Evolutionary conservation across 30 jellyfish, hydroid and myxozoan genomes (phyloP).

Genomic region (Nemopilema nomurai): DNA sequence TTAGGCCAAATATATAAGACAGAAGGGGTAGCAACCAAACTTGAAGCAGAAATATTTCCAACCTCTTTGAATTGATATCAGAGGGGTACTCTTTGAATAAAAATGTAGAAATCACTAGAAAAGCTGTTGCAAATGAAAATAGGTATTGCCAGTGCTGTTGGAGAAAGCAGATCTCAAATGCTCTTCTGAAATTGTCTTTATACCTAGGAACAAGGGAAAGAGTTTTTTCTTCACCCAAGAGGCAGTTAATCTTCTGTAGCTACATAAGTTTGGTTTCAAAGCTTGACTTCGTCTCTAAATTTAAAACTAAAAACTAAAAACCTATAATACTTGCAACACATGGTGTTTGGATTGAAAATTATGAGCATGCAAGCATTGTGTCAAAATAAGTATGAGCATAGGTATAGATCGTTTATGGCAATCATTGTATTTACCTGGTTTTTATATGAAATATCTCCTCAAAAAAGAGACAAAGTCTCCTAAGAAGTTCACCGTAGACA

Average conservation of each 20-base stretch:
- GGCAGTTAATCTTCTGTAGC: too few relatives aligned
- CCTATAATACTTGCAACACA: too few relatives aligned
- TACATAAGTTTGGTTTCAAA: too few relatives aligned
- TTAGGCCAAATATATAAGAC: slow-evolving; percentile 38
- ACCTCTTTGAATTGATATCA: not conserved
- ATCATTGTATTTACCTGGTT: slow-evolving; percentile 29
- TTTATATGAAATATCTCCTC: slow-evolving; percentile 61
- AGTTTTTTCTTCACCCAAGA: too few relatives aligned
- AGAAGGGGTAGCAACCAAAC: slow-evolving; percentile 24
- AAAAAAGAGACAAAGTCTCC: slow-evolving; percentile 32
- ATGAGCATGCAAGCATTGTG: too few relatives aligned
- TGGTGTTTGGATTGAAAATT: too few relatives aligned
- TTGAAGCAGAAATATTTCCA: not conserved
- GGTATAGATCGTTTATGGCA: too few relatives aligned
- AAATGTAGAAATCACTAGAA: not conserved
- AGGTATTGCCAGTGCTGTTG: not conserved
- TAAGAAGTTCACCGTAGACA: slow-evolving; percentile 58
- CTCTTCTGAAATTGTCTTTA: slow-evolving; percentile 34
- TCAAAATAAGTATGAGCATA: too few relatives aligned
- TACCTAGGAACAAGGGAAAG: not conserved
- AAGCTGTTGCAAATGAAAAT: not conserved
- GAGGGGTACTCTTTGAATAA: too few relatives aligned
- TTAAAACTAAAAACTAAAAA: too few relatives aligned
- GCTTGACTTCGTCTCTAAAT: too few relatives aligned
- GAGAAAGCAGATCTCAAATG: slow-evolving; percentile 31